Conservation (phyloP, 2,888 invertebrate genomes). For the Dasypolia templi region DNA sequence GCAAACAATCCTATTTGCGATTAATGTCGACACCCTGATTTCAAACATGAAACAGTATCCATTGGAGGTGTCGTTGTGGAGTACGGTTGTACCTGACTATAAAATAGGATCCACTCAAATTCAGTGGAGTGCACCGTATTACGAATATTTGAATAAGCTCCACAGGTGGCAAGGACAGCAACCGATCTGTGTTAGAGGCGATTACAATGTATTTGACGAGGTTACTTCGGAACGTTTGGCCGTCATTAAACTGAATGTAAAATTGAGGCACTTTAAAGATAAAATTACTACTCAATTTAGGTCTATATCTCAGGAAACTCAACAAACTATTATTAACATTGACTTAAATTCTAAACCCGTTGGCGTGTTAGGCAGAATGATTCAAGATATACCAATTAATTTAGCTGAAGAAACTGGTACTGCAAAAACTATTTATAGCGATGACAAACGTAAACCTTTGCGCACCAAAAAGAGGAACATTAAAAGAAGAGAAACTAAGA, state of each 20-base stretch:
- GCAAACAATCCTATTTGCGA: constrained; percentile 73
- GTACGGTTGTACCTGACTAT: constrained; percentile 67
- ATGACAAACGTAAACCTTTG: constrained; percentile 59
- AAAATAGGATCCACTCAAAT: constrained; percentile 77
- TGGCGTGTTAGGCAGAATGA: constrained; percentile 44
- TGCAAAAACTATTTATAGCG: constrained; percentile 73
- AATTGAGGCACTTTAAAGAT: constrained; percentile 74
- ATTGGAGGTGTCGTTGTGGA: constrained; percentile 78
- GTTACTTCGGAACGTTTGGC: constrained; percentile 78
- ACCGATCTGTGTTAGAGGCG: constrained; percentile 67
- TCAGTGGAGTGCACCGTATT: constrained; percentile 76
- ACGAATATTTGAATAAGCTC: constrained; percentile 75
- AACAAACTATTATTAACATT: constrained; percentile 53
- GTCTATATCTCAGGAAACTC: constrained; percentile 57
- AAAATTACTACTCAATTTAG: constrained; percentile 62
- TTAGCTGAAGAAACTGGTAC: constrained; percentile 63
- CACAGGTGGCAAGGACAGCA: constrained; percentile 52
- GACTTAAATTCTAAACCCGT: constrained; percentile 53
- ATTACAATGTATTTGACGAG: constrained; percentile 79
- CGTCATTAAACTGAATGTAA: constrained; percentile 75
- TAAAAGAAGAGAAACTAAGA: not conserved
- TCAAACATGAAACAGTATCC: constrained; percentile 79
- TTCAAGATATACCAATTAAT: constrained; percentile 39
- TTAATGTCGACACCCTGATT: constrained; percentile 70
- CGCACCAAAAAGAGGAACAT: constrained; percentile 21